These are phyloP conservation scores for Pachycephus smyrnensis DNA, from an alignment of 2,888 invertebrate species.

Conservation along the genomic window DNA sequence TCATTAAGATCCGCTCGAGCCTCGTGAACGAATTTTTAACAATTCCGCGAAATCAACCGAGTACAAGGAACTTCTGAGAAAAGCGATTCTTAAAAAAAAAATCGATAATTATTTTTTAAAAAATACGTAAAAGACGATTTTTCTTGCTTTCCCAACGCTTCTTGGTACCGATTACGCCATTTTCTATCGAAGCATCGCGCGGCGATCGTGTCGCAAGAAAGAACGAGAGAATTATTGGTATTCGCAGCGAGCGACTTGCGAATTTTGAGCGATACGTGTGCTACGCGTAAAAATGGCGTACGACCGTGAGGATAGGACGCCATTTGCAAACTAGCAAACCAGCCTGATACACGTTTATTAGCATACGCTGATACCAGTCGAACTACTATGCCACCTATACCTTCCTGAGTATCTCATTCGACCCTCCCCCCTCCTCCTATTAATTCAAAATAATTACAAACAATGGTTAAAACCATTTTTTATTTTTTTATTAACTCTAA, in stretches of 20 bases:
- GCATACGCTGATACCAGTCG: conserved; percentile 29
- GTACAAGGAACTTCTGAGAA: not conserved
- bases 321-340: conserved; percentile 49
- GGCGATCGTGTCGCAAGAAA: not conserved
- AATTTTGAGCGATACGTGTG: not conserved
- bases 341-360: conserved; percentile 38
- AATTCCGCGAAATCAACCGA: not conserved
- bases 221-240: not conserved
- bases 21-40: not conserved
- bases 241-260: not conserved
- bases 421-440: not conserved
- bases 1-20: not conserved
- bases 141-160: not conserved
- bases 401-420: not conserved
- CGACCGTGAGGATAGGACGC: conserved; percentile 36
- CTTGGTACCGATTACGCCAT: not conserved
- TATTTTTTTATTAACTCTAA: not conserved
- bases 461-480: not conserved
- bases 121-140: not conserved
- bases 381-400: not conserved
- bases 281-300: conserved; percentile 46
- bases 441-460: not conserved
- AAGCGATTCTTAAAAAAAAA: not conserved
- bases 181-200: not conserved
- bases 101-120: not conserved